Evolutionary conservation across 2,113 vertebrate species (phyloP).

Genomic region (Dendrocopos noguchii): DNA sequence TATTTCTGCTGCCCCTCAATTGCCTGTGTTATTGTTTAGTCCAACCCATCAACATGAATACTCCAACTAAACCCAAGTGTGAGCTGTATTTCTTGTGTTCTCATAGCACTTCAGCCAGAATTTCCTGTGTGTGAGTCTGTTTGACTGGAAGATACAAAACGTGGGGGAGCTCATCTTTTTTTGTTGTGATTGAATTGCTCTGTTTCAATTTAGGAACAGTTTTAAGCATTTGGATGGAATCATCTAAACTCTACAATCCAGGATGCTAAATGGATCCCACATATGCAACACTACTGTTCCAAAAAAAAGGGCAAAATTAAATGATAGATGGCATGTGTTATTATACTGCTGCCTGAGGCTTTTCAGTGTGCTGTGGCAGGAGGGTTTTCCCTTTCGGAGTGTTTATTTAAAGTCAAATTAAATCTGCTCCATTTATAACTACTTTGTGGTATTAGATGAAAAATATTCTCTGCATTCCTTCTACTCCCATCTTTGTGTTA

Average conservation of each 20-base stretch:
- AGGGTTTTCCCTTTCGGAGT: background rate
- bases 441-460: background rate
- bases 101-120: background rate
- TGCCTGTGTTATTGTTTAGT: background rate
- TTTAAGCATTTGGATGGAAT: background rate
- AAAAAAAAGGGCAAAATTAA: background rate
- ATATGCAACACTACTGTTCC: background rate
- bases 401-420: conserved; percentile 1
- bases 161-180: background rate
- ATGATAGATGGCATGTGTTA: background rate
- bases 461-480: background rate
- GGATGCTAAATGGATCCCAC: background rate
- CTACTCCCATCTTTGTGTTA: background rate
- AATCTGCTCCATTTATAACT: background rate
- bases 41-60: background rate
- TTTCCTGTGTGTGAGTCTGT: background rate
- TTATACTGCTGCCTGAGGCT: background rate
- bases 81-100: background rate
- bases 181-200: background rate
- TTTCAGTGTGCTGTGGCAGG: background rate
- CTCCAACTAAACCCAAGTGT: background rate
- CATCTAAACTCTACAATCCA: background rate
- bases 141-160: background rate
- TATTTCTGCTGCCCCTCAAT: background rate
- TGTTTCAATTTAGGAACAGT: background rate